Percentiles rank a stretch among this genome's conserved stretches.
Evolutionary conservation across 1,140 invertebrate species (phyloP).

Genomic region (Bombus vancouverensis): DNA sequence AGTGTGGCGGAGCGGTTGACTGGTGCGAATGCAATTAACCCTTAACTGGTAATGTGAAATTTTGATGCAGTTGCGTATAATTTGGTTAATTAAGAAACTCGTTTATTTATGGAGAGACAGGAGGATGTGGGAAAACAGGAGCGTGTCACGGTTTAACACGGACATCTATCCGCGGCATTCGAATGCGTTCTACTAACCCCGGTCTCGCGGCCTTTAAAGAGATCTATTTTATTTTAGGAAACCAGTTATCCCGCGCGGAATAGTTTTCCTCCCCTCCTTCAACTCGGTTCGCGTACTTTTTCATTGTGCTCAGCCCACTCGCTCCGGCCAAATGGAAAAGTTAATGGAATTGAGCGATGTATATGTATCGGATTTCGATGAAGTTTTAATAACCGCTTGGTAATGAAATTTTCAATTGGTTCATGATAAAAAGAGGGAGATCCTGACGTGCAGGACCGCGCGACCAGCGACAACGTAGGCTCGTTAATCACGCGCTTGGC

Average conservation of each 20-base stretch:
- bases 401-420: constrained; percentile 55
- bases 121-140: constrained; percentile 24
- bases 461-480: background rate
- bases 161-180: constrained; percentile 32
- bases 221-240: constrained; percentile 27
- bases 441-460: background rate
- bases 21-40: constrained; percentile 69
- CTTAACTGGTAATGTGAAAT: constrained; percentile 68
- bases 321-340: constrained; percentile 43
- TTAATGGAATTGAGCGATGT: constrained; percentile 47
- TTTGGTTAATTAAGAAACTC: constrained; percentile 68
- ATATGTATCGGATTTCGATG: constrained; percentile 47
- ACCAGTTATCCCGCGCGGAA: constrained; percentile 9
- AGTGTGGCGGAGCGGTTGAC: constrained; percentile 59
- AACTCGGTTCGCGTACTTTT: background rate
- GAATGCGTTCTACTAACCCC: constrained; percentile 19
- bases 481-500: background rate
- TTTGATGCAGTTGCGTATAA: constrained; percentile 68
- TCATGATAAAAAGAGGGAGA: constrained; percentile 13
- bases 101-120: constrained; percentile 42
- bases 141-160: constrained; percentile 10
- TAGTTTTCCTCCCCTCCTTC: constrained; percentile 2
- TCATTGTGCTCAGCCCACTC: background rate
- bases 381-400: constrained; percentile 49
- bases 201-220: background rate